Conservation (phyloP, 2,797 vertebrate species). For the Petrocephalus sullivani region DNA sequence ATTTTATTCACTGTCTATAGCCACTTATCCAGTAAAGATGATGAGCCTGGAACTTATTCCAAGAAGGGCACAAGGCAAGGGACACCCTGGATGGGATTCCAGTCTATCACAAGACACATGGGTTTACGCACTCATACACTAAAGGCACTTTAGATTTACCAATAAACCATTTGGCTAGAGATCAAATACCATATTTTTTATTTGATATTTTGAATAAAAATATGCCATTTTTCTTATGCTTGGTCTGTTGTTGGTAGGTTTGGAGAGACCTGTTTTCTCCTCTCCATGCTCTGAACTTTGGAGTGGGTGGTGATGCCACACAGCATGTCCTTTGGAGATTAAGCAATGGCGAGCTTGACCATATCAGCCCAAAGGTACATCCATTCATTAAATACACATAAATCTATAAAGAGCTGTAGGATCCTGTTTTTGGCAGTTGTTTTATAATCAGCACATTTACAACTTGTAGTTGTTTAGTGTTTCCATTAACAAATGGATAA, state of each 20-base stretch:
- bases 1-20: neutral
- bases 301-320: constrained; percentile 78
- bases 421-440: neutral
- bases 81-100: neutral
- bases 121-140: neutral
- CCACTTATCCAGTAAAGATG: neutral
- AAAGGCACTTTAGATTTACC: neutral
- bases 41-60: neutral
- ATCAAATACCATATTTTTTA: neutral
- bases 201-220: neutral
- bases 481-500: neutral
- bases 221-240: neutral
- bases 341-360: constrained; percentile 78
- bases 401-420: neutral
- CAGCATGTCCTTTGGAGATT: constrained; percentile 87
- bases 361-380: constrained; percentile 82
- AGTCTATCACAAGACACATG: neutral
- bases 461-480: neutral
- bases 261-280: constrained; percentile 87
- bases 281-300: constrained; percentile 86
- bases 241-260: constrained; percentile 57
- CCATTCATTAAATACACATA: neutral
- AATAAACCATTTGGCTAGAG: neutral
- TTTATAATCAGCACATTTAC: neutral
- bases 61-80: neutral